These are phyloP conservation scores for Hyppa rectilinea DNA, from an alignment of 2,888 invertebrate species.

Conservation along the genomic window DNA sequence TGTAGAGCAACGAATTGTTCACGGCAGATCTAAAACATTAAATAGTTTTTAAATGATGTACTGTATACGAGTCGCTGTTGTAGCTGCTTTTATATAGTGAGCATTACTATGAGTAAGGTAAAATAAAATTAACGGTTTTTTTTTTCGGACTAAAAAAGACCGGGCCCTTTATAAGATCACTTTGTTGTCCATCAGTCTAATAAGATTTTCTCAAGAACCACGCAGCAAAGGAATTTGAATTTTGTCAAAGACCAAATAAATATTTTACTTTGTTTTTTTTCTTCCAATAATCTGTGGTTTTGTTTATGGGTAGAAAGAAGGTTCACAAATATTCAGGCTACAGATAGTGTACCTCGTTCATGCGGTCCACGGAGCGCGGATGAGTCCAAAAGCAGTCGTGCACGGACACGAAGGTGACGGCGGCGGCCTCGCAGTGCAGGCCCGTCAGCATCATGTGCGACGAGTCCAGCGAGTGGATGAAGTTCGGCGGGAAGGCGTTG, in stretches of 20 bases:
- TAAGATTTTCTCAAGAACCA: not conserved
- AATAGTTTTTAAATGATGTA: not conserved
- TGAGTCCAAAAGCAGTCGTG: slow-evolving; percentile 99
- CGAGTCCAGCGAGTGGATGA: slow-evolving; percentile 99
- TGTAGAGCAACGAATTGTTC: slow-evolving; percentile 99
- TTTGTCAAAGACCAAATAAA: no score
- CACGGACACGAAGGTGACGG: slow-evolving; percentile 98
- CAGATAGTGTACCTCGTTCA: slow-evolving; percentile 56
- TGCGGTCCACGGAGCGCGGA: slow-evolving; percentile 94
- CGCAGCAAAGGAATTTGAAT: no score
- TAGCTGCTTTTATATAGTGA: not conserved
- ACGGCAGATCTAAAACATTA: slow-evolving; percentile 94
- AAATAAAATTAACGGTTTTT: not conserved
- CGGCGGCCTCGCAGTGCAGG: slow-evolving; percentile 95
- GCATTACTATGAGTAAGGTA: not conserved
- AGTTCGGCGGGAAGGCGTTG: slow-evolving; percentile 99
- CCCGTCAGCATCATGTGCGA: slow-evolving; percentile 99
- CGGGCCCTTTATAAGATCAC: no score
- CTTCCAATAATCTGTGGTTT: not conserved
- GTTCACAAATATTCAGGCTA: not conserved
- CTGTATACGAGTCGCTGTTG: not conserved
- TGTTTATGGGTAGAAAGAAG: not conserved
- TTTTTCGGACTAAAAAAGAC: no score
- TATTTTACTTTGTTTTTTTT: no score
- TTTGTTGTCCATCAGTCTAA: no score